Evolutionary conservation across 2,797 vertebrate genomes (phyloP), one percentile per base, ranked within the genome.

Genomic region (Cryptoblepharus egeriae): DNA sequence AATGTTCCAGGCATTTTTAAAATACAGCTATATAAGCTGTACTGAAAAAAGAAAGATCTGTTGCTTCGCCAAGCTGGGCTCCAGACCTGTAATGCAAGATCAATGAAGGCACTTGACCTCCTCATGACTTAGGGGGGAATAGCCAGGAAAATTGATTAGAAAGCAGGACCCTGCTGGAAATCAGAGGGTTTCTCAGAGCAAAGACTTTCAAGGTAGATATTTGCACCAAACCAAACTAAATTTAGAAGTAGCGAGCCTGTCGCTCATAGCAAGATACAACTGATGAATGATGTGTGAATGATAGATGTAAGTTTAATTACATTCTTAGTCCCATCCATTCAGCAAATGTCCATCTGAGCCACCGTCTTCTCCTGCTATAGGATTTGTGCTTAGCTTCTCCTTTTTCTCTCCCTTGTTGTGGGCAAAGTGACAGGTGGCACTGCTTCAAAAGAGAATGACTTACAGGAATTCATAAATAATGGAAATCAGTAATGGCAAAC

Each of bases 381-480:
- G 22, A 3, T 77, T 70, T 64, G 45, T 39, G 1, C 3, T 42
- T 64, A 11, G 0, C 12, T 69, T 58, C 85, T n/a, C 67, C 12
- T 9, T 20, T 35, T 84, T 5, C 6, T 11, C 24, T n/a, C 85
- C 77, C 63, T 79, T 45, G 58, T 76, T 79, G 37, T n/a, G 26
- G 67, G 22, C 64, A 0, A 58, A 81, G 22, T 39, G 74, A 42
- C 20, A 42, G 15, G 76, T 84, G 13, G 28, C 26, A 30, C 82
- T 52, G 30, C 57, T 84, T 75, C 72, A 70, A 63, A 85, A 78
- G 60, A 75, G 8, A 81, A 30, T 32, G 65, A 85, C 68, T 82
- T 85, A 72, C n/a, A 85, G 5, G 73, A 84, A 85, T 85, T 20
- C 82, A 83, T 24, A 83, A 63, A 88, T 75, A 86, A 72, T 28